Evolutionary conservation across 2,797 vertebrate species (phyloP).

Genomic region (Choloepus didactylus): DNA sequence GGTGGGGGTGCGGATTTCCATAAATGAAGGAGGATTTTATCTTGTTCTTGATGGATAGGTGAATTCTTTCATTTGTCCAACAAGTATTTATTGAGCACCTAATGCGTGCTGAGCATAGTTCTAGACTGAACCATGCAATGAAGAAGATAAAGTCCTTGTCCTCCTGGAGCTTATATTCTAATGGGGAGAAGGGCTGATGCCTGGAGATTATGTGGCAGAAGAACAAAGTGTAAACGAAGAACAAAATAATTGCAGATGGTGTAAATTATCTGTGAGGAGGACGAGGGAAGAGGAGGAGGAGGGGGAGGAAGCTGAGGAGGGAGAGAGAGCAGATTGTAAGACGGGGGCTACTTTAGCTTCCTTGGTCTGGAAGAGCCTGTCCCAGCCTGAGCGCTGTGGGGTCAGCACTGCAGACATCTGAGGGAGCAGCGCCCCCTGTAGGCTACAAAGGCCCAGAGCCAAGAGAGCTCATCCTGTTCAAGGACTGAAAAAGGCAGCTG

Average conservation of each 20-base stretch:
- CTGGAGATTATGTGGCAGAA: neutral
- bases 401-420: neutral
- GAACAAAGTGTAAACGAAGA: neutral
- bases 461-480: fast-evolving
- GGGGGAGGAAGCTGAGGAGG: too few relatives aligned
- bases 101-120: neutral
- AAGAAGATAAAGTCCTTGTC: neutral
- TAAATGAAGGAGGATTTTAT: neutral
- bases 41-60: neutral
- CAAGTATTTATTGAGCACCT: neutral
- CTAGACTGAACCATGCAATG: neutral
- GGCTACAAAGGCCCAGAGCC: fast-evolving
- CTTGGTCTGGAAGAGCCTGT: neutral
- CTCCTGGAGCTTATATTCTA: neutral
- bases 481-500: neutral
- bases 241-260: neutral
- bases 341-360: neutral
- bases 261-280: neutral
- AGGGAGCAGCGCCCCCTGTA: fast-evolving
- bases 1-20: neutral
- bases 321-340: fast-evolving
- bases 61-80: neutral
- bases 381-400: neutral
- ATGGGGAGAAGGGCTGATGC: too few relatives aligned
- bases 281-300: too few relatives aligned